Evolutionary conservation across 2,888 invertebrate genomes (phyloP), one percentile per base, ranked within the genome.

Genomic region (Drosophila gaucha): DNA sequence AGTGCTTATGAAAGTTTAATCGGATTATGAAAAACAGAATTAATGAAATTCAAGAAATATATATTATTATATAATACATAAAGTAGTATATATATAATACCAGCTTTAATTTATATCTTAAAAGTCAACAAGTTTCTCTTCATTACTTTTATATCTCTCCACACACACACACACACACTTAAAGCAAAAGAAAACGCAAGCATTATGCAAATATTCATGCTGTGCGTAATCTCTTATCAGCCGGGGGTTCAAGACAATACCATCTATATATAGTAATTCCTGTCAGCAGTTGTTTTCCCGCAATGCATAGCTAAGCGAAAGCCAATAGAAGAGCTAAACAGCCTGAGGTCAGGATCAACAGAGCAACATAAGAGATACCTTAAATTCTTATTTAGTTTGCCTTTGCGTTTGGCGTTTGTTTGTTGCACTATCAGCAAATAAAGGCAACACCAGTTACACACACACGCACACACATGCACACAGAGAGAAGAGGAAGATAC

Each of bases 391-490:
- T 63, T 59, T 56, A 51, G 38, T 39, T 66, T 59, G 58, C 10
- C 35, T 64, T 73, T 67, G 52, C 57, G 31, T 6, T 41, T 26
- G 54, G 26, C 31, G 46, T 54, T 63, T 69, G 64, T 59, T 66
- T 59, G 65, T 67, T 70, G 71, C 65, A 75, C 76, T 72, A 68
- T 68, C 76, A 66, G 68, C 76, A 75, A 75, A 75, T 75, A 75
- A 51, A 62, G 67, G 26, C 75, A 55, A 64, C 70, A 74, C 57
- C 59, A 71, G 60, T 50, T 59, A 35, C 54, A 16, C 22, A 12
- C 10, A 16, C 47, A 50, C 33, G 31, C 54, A 16, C 22, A 33
- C 18, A 14, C 3, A n/a, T 14, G 39, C 50, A 50, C 20, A 14
- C 31, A 43, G n/a, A 22, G 28, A 3, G 28, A 9, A 28, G 28